Percentiles rank a stretch among this genome's conserved stretches.
These are phyloP conservation scores for Drosophila bunnanda DNA, from an alignment of 2,888 invertebrate genomes.

Conservation along the genomic window DNA sequence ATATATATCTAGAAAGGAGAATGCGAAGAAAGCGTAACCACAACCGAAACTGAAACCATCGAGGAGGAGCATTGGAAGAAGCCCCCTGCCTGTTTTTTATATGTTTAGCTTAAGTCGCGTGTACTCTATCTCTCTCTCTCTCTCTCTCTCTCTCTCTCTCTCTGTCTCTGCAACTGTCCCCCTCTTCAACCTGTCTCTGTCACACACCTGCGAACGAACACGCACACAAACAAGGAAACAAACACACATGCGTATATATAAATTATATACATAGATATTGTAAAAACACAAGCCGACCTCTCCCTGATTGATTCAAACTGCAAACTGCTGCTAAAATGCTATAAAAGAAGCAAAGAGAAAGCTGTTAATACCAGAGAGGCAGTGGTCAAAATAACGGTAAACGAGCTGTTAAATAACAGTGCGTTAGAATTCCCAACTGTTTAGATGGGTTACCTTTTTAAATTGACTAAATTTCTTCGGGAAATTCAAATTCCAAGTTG, in stretches of 20 bases:
- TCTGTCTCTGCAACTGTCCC: slow-evolving; percentile 15
- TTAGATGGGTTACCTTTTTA: slow-evolving; percentile 8
- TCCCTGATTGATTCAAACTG: slow-evolving; percentile 45
- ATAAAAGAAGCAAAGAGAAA: neutral
- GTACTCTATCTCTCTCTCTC: slow-evolving; percentile 5
- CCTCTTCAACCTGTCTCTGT: slow-evolving; percentile 25
- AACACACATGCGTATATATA: slow-evolving; percentile 19
- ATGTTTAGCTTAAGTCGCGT: slow-evolving; percentile 42
- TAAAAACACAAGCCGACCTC: slow-evolving; percentile 10
- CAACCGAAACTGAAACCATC: slow-evolving; percentile 5
- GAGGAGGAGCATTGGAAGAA: slow-evolving; percentile 13
- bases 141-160: neutral
- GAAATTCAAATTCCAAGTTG: neutral
- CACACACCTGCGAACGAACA: slow-evolving; percentile 22
- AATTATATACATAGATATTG: slow-evolving; percentile 11
- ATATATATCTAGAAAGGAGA: neutral
- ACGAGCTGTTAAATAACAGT: neutral
- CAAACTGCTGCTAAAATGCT: slow-evolving; percentile 19
- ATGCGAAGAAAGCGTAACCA: slow-evolving; percentile 5
- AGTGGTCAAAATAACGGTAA: slow-evolving; percentile 1
- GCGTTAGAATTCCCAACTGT: neutral
- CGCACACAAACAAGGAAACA: too few species aligned
- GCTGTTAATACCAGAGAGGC: neutral
- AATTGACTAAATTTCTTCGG: neutral
- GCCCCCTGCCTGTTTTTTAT: slow-evolving; percentile 33